Base-by-base conservation (phyloP, 2,797 vertebrate genomes). In the Yasuhikotakia modesta region DNA sequence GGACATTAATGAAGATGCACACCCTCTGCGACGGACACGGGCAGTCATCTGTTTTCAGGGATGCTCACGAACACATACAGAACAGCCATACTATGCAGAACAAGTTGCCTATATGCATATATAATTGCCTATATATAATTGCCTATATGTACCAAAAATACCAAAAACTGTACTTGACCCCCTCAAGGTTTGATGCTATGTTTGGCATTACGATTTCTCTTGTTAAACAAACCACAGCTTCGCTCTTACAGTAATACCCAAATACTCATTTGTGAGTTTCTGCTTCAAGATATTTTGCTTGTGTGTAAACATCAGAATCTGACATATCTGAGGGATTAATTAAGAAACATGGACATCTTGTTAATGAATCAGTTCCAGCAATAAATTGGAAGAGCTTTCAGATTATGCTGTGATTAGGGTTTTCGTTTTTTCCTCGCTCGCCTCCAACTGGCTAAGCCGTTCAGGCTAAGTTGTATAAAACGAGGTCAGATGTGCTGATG, bases 1-100 rank as follows among this genome's bases (percentile, higher is more conserved):
- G 90, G 92, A 91, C 88, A 85, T 91, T 92, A 93, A 93, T 92
- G 90, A 92, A 92, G 91, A 92, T 91, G 90, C 89, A 91, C 90
- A 89, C 90, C 87, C 91, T 89, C 84, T 80, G 89, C 90, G 87
- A 91, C 79, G 83, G 88, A 90, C 83, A 82, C 86, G 87, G 89
- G 88, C 89, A 91, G 88, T 91, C 88, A 90, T 92, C 88, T 90
- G 87, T 89, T 91, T 88, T 87, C 64, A 82, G 80, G 75, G 64
- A 84, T 77, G 61, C 74, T 76, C 80, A 30, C 65, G 68, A 32
- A 63, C 57, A 27, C 32, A 22, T 64, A 39, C 32, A 22, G 11
- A 48, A 43, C 35, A 0, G 63, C 43, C 58, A 17, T 80, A 60
- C 68, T 60, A 73, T 73, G 68, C 70, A 19, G 43, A 78, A 77